Percentiles rank a stretch among this genome's conserved stretches.
Conservation (phyloP, 1,140 invertebrate species). For the Lepidostoma basale region DNA sequence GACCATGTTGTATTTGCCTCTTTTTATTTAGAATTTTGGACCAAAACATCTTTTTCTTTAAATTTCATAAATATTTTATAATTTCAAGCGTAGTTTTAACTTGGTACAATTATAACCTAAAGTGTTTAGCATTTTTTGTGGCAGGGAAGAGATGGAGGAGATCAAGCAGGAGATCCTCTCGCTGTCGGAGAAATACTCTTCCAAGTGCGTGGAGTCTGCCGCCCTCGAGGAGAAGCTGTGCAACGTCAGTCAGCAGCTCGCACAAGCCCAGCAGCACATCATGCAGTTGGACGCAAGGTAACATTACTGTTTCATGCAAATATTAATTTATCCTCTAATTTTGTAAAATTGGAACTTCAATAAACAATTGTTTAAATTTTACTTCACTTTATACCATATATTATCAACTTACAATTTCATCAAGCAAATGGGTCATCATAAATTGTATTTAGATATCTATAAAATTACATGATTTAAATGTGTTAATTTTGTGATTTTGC, state of each 20-base stretch:
- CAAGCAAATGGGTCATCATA: too few relatives aligned
- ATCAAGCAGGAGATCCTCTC: constrained; percentile 85
- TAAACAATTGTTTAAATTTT: too few relatives aligned
- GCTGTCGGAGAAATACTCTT: constrained; percentile 87
- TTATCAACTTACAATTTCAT: too few relatives aligned
- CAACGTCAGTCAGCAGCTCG: constrained; percentile 74
- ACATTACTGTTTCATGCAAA: too few relatives aligned
- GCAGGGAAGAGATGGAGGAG: constrained; percentile 81
- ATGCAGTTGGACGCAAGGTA: constrained; percentile 76
- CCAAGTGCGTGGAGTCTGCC: constrained; percentile 89
- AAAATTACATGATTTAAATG: neutral
- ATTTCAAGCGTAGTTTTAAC: neutral
- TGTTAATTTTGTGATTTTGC: constrained; percentile 43
- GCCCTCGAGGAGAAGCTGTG: constrained; percentile 84
- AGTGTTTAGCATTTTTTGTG: constrained; percentile 43
- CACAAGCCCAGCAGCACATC: constrained; percentile 80
- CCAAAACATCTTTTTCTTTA: too few relatives aligned
- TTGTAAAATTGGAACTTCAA: too few relatives aligned
- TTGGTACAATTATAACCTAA: constrained; percentile 24
- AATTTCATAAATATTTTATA: too few relatives aligned
- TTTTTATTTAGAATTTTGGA: too few relatives aligned
- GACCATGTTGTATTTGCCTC: too few relatives aligned
- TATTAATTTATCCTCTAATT: too few relatives aligned
- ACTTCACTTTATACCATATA: too few relatives aligned
- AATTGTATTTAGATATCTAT: too few relatives aligned